These are phyloP conservation scores for Notocelia uddmanniana DNA, from an alignment of 2,888 invertebrate genomes.

Conservation along the genomic window DNA sequence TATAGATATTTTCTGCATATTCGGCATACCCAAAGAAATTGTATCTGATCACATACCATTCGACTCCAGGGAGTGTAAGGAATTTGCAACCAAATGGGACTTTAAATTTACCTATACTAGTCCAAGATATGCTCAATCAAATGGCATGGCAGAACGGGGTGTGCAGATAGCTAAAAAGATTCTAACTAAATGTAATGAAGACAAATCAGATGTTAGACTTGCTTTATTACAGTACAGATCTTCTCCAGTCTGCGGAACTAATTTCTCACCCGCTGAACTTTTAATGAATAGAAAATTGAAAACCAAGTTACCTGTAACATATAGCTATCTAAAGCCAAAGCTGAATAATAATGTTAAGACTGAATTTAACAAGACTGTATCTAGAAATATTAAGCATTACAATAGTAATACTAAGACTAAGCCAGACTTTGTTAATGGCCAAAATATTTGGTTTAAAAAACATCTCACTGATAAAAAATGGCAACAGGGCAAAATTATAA, in stretches of 20 bases:
- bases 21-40: conserved; percentile 34
- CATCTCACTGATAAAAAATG: conserved; percentile 18
- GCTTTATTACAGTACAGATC: conserved; percentile 37
- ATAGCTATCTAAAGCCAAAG: conserved; percentile 7
- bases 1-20: conserved; percentile 26
- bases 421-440: conserved; percentile 6
- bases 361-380: background rate
- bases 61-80: conserved; percentile 27
- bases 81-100: conserved; percentile 39
- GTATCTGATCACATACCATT: too few species aligned
- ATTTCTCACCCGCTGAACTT: background rate
- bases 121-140: conserved; percentile 40
- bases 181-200: background rate
- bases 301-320: background rate
- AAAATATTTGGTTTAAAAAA: conserved; percentile 19
- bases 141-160: conserved; percentile 41
- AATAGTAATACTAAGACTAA: conserved; percentile 6
- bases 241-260: background rate
- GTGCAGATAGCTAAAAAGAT: conserved; percentile 30
- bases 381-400: conserved; percentile 4
- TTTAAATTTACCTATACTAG: conserved; percentile 39
- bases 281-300: background rate
- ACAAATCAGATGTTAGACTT: conserved; percentile 36
- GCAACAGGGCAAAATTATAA: too few species aligned
- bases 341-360: background rate